phyloP scores from a whole-genome alignment of 2,113 vertebrate genomes.

The Osmerus eperlanus region DNA sequence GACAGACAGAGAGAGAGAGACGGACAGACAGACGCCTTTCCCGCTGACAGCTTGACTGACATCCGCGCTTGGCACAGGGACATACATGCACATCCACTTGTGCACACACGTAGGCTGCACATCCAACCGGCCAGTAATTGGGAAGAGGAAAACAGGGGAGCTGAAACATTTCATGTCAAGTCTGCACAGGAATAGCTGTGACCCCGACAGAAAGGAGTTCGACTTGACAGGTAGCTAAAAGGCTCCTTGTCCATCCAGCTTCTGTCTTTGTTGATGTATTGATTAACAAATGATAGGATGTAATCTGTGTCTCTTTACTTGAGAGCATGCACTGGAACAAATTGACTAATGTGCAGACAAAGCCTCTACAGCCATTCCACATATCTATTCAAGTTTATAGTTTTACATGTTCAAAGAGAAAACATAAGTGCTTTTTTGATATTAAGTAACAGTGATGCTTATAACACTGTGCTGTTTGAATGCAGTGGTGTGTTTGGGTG shows the following conservation, averaged over 20 bases:
- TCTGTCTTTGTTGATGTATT: constrained; percentile 38
- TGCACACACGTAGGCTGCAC: constrained; percentile 61
- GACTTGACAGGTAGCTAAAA: constrained; percentile 70
- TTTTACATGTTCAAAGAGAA: constrained; percentile 42
- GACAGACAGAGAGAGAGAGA: constrained; percentile 67
- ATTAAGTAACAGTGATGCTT: constrained; percentile 47
- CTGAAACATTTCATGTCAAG: constrained; percentile 66
- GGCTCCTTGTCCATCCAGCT: constrained; percentile 45
- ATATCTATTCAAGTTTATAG: constrained; percentile 56
- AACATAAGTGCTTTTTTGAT: constrained; percentile 49
- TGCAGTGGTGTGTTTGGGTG: constrained; percentile 50
- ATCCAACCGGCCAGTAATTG: constrained; percentile 65
- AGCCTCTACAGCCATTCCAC: constrained; percentile 32
- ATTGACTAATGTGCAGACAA: constrained; percentile 43
- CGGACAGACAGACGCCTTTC: constrained; percentile 58
- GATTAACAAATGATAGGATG: constrained; percentile 44
- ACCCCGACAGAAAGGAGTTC: constrained; percentile 72
- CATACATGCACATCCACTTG: constrained; percentile 60
- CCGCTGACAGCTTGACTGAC: constrained; percentile 72
- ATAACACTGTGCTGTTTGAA: constrained; percentile 63
- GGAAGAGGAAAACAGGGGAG: constrained; percentile 55
- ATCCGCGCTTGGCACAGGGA: constrained; percentile 53
- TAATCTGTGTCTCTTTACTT: constrained; percentile 57
- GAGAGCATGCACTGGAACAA: constrained; percentile 60
- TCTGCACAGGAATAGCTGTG: constrained; percentile 66